Evolutionary conservation across 92 coral and sea anemone species (phyloP).

Genomic region (Umimayanthus chanpuru): DNA sequence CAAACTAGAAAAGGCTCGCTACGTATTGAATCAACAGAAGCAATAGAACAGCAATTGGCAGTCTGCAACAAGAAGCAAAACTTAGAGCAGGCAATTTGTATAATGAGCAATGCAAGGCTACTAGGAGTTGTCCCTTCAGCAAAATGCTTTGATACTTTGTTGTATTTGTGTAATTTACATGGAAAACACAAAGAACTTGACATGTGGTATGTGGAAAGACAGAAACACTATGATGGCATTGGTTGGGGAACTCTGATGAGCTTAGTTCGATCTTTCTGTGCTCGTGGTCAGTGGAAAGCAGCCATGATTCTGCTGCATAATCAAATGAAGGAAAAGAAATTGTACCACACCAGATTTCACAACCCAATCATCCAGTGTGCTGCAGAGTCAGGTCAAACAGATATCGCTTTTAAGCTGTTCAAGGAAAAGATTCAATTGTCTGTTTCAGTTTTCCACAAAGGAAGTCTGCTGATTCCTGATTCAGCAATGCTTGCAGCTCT

Average conservation of each 20-base stretch:
- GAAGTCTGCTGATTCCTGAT: constrained; percentile 56
- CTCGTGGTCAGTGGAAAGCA: constrained; percentile 61
- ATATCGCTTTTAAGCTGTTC: constrained; percentile 78
- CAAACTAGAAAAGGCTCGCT: not conserved
- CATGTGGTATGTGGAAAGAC: constrained; percentile 58
- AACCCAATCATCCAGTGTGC: constrained; percentile 71
- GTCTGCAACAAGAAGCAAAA: constrained; percentile 25
- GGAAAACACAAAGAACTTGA: constrained; percentile 73
- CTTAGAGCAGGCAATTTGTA: constrained; percentile 1
- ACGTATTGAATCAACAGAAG: constrained; percentile 2
- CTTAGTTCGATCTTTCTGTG: constrained; percentile 80
- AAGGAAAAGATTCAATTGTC: constrained; percentile 69
- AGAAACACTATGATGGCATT: constrained; percentile 50
- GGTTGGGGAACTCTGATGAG: constrained; percentile 85
- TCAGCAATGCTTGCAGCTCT: constrained; percentile 75
- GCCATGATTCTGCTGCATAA: constrained; percentile 63
- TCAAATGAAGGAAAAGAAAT: constrained; percentile 47
- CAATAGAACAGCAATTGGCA: constrained; percentile 8
- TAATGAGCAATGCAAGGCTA: constrained; percentile 35
- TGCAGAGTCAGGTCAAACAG: constrained; percentile 63
- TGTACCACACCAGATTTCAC: constrained; percentile 79
- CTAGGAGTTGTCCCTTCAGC: constrained; percentile 42
- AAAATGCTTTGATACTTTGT: constrained; percentile 52
- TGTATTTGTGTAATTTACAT: constrained; percentile 60
- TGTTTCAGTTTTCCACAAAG: constrained; percentile 51